Percentiles rank a stretch among this genome's conserved stretches.
phyloP scores from a whole-genome alignment of 2,888 invertebrate species.

The Phyllotreta striolata region DNA sequence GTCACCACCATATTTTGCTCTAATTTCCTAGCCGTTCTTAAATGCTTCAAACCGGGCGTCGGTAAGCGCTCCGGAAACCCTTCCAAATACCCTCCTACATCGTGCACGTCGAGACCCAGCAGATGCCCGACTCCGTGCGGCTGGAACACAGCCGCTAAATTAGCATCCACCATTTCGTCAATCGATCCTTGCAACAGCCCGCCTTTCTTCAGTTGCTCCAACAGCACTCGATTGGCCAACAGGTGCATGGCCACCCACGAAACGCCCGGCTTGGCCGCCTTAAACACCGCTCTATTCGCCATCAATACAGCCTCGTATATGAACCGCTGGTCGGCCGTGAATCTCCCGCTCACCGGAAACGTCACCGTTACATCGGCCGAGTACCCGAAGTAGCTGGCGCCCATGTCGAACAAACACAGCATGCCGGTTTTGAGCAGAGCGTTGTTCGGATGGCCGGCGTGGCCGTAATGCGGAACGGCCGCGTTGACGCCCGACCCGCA shows the following conservation, averaged over 20 bases:
- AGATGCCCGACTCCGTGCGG: constrained; percentile 98
- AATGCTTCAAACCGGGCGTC: constrained; percentile 74
- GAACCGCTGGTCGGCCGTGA: constrained; percentile 87
- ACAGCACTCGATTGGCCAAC: constrained; percentile 78
- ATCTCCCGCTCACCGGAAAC: constrained; percentile 94
- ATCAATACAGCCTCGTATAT: constrained; percentile 90
- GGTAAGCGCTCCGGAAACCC: constrained; percentile 74
- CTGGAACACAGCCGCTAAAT: constrained; percentile 87
- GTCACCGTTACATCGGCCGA: constrained; percentile 97
- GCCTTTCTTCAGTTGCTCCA: constrained; percentile 77
- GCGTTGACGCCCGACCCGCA: constrained; percentile 92
- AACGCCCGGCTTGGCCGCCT: constrained; percentile 86
- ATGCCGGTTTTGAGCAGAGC: constrained; percentile 81
- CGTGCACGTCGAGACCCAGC: constrained; percentile 95
- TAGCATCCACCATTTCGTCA: constrained; percentile 75
- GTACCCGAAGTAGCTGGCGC: constrained; percentile 95
- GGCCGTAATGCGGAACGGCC: constrained; percentile 94
- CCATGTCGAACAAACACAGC: constrained; percentile 97
- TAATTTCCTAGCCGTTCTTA: constrained; percentile 83
- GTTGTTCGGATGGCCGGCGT: constrained; percentile 93
- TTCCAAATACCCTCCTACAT: constrained; percentile 92
- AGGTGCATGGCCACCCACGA: constrained; percentile 95
- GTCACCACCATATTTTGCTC: constrained; percentile 89
- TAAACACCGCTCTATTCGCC: constrained; percentile 84
- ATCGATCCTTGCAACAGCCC: constrained; percentile 79